phyloP scores from a whole-genome alignment of 2,888 invertebrate genomes.

The Hypselothyrea guttata region DNA sequence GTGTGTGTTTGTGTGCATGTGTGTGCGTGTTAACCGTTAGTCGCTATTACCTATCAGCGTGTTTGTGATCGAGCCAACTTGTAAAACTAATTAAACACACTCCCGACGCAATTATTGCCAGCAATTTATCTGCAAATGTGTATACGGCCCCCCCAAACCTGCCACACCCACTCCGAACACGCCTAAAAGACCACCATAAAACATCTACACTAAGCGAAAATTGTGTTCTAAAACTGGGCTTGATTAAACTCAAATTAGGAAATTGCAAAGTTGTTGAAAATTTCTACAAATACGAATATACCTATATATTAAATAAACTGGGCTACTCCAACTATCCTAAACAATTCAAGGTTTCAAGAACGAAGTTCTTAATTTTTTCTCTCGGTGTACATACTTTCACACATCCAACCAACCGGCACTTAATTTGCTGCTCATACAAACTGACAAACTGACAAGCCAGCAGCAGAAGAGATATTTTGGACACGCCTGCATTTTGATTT shows the following conservation, averaged over 20 bases:
- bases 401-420: slow-evolving; percentile 18
- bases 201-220: too few relatives aligned
- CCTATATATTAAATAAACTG: too few relatives aligned
- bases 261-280: too few relatives aligned
- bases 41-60: not conserved
- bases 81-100: slow-evolving; percentile 65
- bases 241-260: too few relatives aligned
- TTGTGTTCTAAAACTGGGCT: too few relatives aligned
- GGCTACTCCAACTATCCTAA: too few relatives aligned
- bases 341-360: too few relatives aligned
- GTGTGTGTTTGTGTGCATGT: not conserved
- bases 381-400: slow-evolving; percentile 13
- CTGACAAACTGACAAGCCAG: slow-evolving; percentile 29
- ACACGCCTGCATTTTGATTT: slow-evolving; percentile 60
- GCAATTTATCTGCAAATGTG: slow-evolving; percentile 19
- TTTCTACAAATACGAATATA: too few relatives aligned
- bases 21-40: not conserved
- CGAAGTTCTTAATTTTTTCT: too few relatives aligned
- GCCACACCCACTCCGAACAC: too few relatives aligned
- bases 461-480: slow-evolving; percentile 1
- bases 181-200: too few relatives aligned
- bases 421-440: slow-evolving; percentile 57
- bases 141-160: too few relatives aligned
- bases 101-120: slow-evolving; percentile 38
- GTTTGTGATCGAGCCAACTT: slow-evolving; percentile 24